A percentile compares a stretch with the other conserved stretches of the same genome.
Conservation (phyloP, 2,113 vertebrate genomes). For the Thymallus thymallus region DNA sequence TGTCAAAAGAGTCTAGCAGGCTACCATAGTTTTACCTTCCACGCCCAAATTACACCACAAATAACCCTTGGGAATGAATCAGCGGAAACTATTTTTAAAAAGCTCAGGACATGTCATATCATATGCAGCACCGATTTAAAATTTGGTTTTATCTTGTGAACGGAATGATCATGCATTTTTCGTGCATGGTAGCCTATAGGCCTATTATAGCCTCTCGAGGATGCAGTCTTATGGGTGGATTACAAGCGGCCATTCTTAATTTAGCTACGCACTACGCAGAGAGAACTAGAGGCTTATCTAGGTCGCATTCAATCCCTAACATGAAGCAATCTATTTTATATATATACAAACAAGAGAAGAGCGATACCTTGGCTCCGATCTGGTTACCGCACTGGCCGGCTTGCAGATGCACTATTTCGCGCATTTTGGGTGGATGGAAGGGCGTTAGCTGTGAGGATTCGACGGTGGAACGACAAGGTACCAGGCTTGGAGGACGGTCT, state of each 20-base stretch:
- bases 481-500: constrained; percentile 14
- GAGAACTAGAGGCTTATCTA: background rate
- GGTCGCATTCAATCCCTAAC: background rate
- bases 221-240: constrained; percentile 13
- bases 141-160: too few relatives aligned
- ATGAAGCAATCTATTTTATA: background rate
- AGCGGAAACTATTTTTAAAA: too few relatives aligned
- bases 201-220: too few relatives aligned
- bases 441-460: background rate
- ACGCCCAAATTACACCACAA: too few relatives aligned
- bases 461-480: background rate
- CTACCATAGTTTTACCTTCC: too few relatives aligned
- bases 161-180: too few relatives aligned
- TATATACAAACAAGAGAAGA: background rate
- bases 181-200: too few relatives aligned
- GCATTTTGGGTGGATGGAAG: constrained; percentile 73
- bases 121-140: too few relatives aligned
- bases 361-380: constrained; percentile 89
- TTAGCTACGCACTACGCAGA: background rate
- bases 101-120: too few relatives aligned
- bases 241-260: background rate
- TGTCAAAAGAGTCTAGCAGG: too few relatives aligned
- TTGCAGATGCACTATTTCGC: constrained; percentile 93
- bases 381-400: constrained; percentile 93
- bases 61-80: too few relatives aligned